These are phyloP conservation scores for Tenualosa thibaudeaui DNA, from an alignment of 2,797 vertebrate genomes.

Conservation along the genomic window DNA sequence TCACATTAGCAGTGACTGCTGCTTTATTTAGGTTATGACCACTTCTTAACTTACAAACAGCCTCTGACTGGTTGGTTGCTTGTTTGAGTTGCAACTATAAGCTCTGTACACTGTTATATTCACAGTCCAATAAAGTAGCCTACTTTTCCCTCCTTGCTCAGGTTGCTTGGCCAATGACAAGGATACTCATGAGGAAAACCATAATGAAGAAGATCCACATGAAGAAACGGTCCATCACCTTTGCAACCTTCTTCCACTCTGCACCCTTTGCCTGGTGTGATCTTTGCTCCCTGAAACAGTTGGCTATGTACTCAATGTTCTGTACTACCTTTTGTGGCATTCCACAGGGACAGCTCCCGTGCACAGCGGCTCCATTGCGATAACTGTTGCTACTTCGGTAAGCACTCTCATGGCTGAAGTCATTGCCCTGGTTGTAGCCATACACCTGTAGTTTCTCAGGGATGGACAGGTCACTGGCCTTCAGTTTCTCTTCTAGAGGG, in stretches of 20 bases:
- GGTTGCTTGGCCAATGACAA: slow-evolving; percentile 87
- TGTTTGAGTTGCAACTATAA: slow-evolving; percentile 12
- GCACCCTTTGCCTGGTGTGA: slow-evolving; percentile 86
- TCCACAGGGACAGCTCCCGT: slow-evolving; percentile 62
- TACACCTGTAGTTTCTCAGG: slow-evolving; percentile 56
- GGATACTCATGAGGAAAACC: slow-evolving; percentile 96
- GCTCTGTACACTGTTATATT: neutral
- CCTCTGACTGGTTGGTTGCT: neutral
- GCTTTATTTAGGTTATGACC: neutral
- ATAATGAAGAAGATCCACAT: slow-evolving; percentile 98
- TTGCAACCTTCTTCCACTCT: slow-evolving; percentile 97
- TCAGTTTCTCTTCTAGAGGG: slow-evolving; percentile 46
- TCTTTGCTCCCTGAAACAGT: slow-evolving; percentile 88
- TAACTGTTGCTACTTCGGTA: slow-evolving; percentile 27
- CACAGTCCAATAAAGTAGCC: neutral
- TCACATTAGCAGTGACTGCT: neutral
- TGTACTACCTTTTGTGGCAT: slow-evolving; percentile 63
- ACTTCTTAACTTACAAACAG: neutral
- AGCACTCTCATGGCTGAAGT: slow-evolving; percentile 43
- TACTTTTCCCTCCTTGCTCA: slow-evolving; percentile 55
- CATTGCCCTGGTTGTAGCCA: slow-evolving; percentile 38
- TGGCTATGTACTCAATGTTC: slow-evolving; percentile 92
- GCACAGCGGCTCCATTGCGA: slow-evolving; percentile 38
- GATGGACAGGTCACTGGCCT: slow-evolving; percentile 50
- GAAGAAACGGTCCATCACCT: slow-evolving; percentile 97